These are phyloP conservation scores for Pyxicephalus adspersus DNA, from an alignment of 2,113 vertebrate genomes.

Conservation along the genomic window DNA sequence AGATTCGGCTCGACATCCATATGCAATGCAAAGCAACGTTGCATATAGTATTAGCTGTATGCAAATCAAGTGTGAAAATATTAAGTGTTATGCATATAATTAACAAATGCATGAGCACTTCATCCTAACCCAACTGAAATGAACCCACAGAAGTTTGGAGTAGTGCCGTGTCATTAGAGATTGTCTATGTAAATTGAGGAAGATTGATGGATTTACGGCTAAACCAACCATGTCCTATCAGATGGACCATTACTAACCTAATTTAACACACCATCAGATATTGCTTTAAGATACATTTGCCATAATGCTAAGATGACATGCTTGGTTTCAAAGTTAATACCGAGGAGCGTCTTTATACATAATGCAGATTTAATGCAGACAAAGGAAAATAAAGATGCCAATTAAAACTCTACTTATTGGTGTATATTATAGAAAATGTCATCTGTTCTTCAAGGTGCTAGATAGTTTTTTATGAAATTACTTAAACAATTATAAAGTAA, in stretches of 20 bases:
- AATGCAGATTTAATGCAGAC: background rate
- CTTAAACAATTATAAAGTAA: background rate
- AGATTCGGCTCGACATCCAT: background rate
- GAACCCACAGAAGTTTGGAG: background rate
- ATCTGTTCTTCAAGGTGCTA: background rate
- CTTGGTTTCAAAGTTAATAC: constrained; percentile 14
- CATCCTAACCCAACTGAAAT: background rate
- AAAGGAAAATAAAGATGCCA: background rate
- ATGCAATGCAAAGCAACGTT: background rate
- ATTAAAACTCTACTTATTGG: background rate
- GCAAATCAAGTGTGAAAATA: constrained; percentile 17
- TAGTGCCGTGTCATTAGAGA: background rate
- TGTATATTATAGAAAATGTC: background rate
- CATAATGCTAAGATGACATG: background rate
- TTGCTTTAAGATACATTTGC: background rate
- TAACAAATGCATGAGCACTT: background rate
- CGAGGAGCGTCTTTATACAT: background rate
- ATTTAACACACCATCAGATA: background rate
- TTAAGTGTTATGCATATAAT: constrained; percentile 8
- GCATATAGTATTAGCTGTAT: background rate
- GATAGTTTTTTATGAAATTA: background rate
- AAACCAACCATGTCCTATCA: constrained; percentile 8
- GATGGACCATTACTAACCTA: constrained; percentile 19
- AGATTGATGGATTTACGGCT: constrained; percentile 25
- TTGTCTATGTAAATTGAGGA: background rate